Evolutionary conservation across 2,888 invertebrate species (phyloP), one percentile per base, ranked within the genome.

Genomic region (Siphlonurus alternatus): DNA sequence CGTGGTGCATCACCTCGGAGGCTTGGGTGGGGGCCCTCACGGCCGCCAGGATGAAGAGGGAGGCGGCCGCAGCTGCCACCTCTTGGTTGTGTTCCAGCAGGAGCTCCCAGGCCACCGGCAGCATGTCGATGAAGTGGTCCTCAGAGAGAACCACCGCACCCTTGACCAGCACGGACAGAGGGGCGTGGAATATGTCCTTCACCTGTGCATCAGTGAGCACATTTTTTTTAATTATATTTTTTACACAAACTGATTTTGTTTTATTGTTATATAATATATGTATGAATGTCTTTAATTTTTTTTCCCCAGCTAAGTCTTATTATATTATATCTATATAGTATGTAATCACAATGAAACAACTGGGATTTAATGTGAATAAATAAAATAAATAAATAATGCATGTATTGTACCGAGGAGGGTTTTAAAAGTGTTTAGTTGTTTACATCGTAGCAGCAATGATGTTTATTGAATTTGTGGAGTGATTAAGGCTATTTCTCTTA

Each of bases 21-120:
- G 94, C 93, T 68, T 89, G 89, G 64, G 87, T 87, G 0, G 98
- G 93, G 0, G 93, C 88, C 71, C 93, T 88, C 0, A 98, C 96
- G 0, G 98, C 93, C 1, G 90, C 88, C 67, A 98, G 81, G 68
- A 98, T 92, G 74, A 98, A 95, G 20, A 96, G 78, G 0, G 94
- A 88, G 0, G 95, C 93, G 25, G 91, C 89, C 61, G 88, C 83
- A 0, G 91, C 87, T 53, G 89, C 84, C 7, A 92, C 86, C 74
- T 92, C 91, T 69, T 90, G 83, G 73, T 96, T 96, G n/a, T 86
- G 83, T 73, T 99, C 97, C 56, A 98, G 76, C 2, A 99, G 79
- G 20, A 99, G 79, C 72, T 96, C 93, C 99, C 99, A 99, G 0
- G 95, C 92, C 0, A 94, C 89, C 0, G 93, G 90, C 66, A 97